Conservation (phyloP, 2,888 invertebrate species). For the Agriopis marginaria region DNA sequence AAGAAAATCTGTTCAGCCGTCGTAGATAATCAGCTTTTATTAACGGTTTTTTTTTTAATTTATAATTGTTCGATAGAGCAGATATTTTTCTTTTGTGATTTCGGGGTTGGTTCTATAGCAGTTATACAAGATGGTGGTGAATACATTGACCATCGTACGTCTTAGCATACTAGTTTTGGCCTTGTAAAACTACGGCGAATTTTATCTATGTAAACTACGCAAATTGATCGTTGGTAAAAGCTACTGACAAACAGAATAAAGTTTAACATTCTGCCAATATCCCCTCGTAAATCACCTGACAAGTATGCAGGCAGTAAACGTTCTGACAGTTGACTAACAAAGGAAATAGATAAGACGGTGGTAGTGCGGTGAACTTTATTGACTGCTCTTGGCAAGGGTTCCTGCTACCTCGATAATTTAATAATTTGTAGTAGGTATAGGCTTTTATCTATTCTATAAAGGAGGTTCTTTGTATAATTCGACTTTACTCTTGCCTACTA, state of each 20-base stretch:
- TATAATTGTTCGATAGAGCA: too few species aligned
- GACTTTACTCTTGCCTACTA: too few species aligned
- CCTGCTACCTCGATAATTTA: conserved; percentile 8
- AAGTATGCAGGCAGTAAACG: conserved; percentile 29
- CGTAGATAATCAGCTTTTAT: too few species aligned
- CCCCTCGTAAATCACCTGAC: conserved; percentile 20
- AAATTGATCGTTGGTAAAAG: not conserved
- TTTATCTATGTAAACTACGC: not conserved
- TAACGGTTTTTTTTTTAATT: too few species aligned
- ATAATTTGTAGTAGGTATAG: not conserved
- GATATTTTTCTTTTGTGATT: too few species aligned
- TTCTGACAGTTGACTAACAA: conserved; percentile 29
- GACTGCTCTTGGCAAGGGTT: conserved; percentile 26
- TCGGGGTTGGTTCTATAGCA: too few species aligned
- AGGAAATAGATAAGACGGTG: conserved; percentile 21
- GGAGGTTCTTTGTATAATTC: too few species aligned
- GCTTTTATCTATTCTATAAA: not conserved
- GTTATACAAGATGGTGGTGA: too few species aligned
- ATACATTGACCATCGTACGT: not conserved
- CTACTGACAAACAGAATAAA: conserved; percentile 11
- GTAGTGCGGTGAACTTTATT: conserved; percentile 22
- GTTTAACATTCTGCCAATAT: conserved; percentile 24
- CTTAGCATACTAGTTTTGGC: not conserved
- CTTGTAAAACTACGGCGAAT: not conserved
- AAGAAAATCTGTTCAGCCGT: too few species aligned